Base-by-base conservation (phyloP, 2,113 vertebrate species). In the Coptodon bakossiorum region DNA sequence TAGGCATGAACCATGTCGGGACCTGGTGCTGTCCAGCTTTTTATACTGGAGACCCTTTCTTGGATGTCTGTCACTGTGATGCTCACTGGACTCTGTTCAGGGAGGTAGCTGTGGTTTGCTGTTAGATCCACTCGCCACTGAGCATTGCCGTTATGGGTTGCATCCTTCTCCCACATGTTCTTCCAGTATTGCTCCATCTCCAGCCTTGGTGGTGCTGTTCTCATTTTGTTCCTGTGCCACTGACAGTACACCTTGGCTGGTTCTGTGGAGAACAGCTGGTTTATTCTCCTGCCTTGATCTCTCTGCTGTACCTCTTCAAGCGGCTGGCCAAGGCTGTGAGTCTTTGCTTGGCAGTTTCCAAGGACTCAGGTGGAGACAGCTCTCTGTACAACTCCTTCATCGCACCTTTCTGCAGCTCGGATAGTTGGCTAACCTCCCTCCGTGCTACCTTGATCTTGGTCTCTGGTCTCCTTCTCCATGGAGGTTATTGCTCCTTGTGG, bases 291-390 rank as follows among this genome's bases (percentile, higher is more conserved):
- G 40, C 40, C 40, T 43, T 13, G 1, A 43, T 43, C 12, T 43
- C 40, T 24, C 10, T 24, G n/a, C 10, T 56, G 53, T 56, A 56
- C 53, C n/a, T 53, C 52, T 22, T 53, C 52, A 54, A 54, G 10
- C 0, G 0, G 19, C 52, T 53, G 52, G 5, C 10, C n/a, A 54
- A 54, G 52, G 52, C 3, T 54, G n/a, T 54, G 53, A 24, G 0
- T 54, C 53, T 6, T 54, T 54, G 53, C n/a, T 54, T 54, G n/a
- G 52, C n/a, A 54, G n/a, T 54, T 54, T 54, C 53, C 53, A 54
- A 54, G 53, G 53, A 2, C 52, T 54, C 52, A 54, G 52, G 52
- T 2, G 1, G 11, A 1, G n/a, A 54, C 9, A 3, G 52, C 52
- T 54, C 10, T 11, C 52, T 54, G n/a, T 54, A 22, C n/a, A 52